Percentiles rank a stretch among this genome's conserved stretches.
phyloP scores from a whole-genome alignment of 2,888 invertebrate genomes.

The Eurytoma californica region DNA sequence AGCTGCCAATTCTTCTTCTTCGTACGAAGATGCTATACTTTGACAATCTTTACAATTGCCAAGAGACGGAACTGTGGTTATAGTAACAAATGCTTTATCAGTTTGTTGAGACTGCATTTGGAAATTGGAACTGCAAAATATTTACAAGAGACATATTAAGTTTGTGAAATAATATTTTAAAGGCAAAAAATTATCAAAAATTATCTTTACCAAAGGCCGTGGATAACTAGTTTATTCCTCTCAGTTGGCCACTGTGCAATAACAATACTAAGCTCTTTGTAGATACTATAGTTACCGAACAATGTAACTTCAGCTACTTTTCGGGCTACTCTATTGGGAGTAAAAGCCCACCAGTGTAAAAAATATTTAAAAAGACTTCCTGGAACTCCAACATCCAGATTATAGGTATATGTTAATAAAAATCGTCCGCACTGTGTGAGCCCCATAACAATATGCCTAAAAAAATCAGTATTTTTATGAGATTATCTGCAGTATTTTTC shows the following conservation, averaged over 20 bases:
- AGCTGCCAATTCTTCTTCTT: slow-evolving; percentile 77
- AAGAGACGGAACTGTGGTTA: slow-evolving; percentile 82
- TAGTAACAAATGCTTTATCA: slow-evolving; percentile 80
- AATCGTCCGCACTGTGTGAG: slow-evolving; percentile 96
- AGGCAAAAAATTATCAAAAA: background rate
- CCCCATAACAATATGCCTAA: slow-evolving; percentile 94
- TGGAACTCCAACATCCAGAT: slow-evolving; percentile 64
- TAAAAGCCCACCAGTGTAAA: slow-evolving; percentile 82
- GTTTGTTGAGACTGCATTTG: slow-evolving; percentile 69
- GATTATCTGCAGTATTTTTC: background rate
- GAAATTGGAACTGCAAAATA: slow-evolving; percentile 64
- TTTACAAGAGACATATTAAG: slow-evolving; percentile 31
- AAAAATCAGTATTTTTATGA: slow-evolving; percentile 60
- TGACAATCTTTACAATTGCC: slow-evolving; percentile 80
- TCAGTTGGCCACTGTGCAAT: slow-evolving; percentile 85
- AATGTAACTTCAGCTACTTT: slow-evolving; percentile 79
- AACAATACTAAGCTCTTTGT: slow-evolving; percentile 78
- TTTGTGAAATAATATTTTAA: slow-evolving; percentile 9
- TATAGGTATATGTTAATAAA: slow-evolving; percentile 88
- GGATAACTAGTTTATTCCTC: slow-evolving; percentile 81
- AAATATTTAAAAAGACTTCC: slow-evolving; percentile 77
- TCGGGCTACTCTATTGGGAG: slow-evolving; percentile 77
- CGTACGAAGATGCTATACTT: slow-evolving; percentile 76
- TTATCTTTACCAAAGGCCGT: slow-evolving; percentile 80
- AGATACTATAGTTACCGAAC: slow-evolving; percentile 77